phyloP scores from a whole-genome alignment of 2,797 vertebrate genomes.

The Steatocranus sp. region DNA sequence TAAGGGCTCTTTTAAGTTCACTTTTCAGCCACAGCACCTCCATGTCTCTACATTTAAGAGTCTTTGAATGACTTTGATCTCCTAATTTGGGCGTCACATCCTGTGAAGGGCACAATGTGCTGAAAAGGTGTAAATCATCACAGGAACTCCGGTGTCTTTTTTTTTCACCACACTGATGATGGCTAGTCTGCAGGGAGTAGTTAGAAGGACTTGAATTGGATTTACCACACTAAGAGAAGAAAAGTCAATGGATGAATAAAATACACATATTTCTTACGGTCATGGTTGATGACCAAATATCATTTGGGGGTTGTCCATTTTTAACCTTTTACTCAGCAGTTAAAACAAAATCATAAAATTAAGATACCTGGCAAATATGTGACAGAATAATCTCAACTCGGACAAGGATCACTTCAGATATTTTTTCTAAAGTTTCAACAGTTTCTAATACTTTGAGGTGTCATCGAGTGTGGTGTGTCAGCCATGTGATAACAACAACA shows the following conservation, averaged over 20 bases:
- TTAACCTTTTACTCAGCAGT: neutral
- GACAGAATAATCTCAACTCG: neutral
- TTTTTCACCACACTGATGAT: conserved; percentile 1
- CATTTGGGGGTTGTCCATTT: conserved; percentile 10
- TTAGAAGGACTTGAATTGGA: neutral
- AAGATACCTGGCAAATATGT: neutral
- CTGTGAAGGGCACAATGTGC: conserved; percentile 56
- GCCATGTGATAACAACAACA: neutral
- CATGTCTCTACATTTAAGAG: conserved; percentile 62
- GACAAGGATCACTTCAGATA: neutral
- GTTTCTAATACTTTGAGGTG: neutral
- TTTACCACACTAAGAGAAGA: neutral
- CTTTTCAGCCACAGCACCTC: conserved; percentile 47
- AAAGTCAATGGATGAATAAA: neutral
- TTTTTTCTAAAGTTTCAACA: neutral
- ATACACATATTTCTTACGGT: conserved; percentile 9
- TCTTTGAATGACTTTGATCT: conserved; percentile 66
- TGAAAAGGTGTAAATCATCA: conserved; percentile 62
- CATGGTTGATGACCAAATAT: neutral
- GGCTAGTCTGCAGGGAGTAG: conserved; percentile 1
- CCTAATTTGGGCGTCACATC: conserved; percentile 61
- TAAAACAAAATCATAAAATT: neutral
- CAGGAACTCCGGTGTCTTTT: conserved; percentile 15
- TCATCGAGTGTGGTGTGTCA: neutral
- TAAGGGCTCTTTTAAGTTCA: conserved; percentile 66